Evolutionary conservation across 53 echinoderm and acorn worm species (phyloP), one percentile per base, ranked within the genome.

Genomic region (Zoroaster sp.): DNA sequence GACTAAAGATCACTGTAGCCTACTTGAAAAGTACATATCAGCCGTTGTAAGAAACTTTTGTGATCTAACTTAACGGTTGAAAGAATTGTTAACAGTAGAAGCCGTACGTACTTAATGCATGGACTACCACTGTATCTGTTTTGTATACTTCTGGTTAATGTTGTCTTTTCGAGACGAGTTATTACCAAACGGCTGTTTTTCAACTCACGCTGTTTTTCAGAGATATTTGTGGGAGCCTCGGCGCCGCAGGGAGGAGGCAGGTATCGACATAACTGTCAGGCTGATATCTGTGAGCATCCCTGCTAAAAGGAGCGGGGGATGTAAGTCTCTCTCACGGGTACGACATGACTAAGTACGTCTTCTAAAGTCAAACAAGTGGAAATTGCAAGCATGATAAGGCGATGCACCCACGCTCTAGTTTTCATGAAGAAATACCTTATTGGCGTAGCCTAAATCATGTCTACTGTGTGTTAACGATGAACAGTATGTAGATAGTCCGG

Each of bases 191-290:
- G 5, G 18, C 1, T 40, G 17, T 14, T 72, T 69, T 69, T 35
- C 3, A 12, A 14, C 69, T 73, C 41, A n/a, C 73, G 17, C 20
- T 40, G 4, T 73, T 41, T 54, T 31, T 3, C 28, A 13, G 18
- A 25, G 9, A 25, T 40, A 28, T 21, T 12, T 38, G 59, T 5
- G 63, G 39, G 35, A 4, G 63, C 13, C 28, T 3, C 21, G 79
- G 79, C 79, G 79, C 79, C 79, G 55, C 25, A 21, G 38, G 1
- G 40, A 18, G 63, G 53, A 35, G 55, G 3, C 59, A 37, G 63
- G 79, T 79, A 59, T 79, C 54, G 63, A 59, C 44, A 39, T 37
- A 79, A 37, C 37, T 59, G 79, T 79, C 79, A 38, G 36, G 35
- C 38, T 14, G 1, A 52, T 51, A 4, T 36, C 35, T 7, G 18